Percentiles rank a stretch among this genome's conserved stretches.
phyloP scores from a whole-genome alignment of 2,888 invertebrate species.

The Anoplius nigerrimus region DNA sequence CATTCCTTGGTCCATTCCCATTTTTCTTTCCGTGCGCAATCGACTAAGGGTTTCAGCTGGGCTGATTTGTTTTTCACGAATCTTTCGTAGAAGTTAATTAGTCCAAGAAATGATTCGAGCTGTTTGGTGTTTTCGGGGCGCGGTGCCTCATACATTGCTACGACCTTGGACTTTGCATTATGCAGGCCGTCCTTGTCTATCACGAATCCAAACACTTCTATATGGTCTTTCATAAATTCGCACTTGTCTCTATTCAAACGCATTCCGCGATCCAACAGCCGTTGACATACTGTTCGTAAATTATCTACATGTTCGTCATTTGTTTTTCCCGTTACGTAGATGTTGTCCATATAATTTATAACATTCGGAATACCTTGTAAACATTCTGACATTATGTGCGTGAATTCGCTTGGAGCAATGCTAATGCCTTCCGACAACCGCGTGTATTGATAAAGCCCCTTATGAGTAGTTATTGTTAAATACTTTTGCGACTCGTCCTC shows the following conservation, averaged over 20 bases:
- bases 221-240: conserved; percentile 44
- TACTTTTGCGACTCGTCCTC: conserved; percentile 10
- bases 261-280: conserved; percentile 17
- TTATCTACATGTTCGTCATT: conserved; percentile 12
- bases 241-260: conserved; percentile 47
- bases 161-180: conserved; percentile 44
- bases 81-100: conserved; percentile 63
- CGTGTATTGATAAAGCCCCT: conserved; percentile 32
- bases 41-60: conserved; percentile 53
- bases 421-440: conserved; percentile 34
- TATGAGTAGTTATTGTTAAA: conserved; percentile 38
- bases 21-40: conserved; percentile 41
- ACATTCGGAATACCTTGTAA: conserved; percentile 4
- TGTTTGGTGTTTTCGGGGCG: conserved; percentile 43
- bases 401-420: conserved; percentile 33
- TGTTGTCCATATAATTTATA: conserved; percentile 24
- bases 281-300: conserved; percentile 15
- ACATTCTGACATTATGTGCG: conserved; percentile 28
- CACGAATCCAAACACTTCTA: conserved; percentile 54
- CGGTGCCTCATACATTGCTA: conserved; percentile 47
- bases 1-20: conserved; percentile 55
- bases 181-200: conserved; percentile 54
- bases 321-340: conserved; percentile 17
- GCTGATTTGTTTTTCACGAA: conserved; percentile 58
- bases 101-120: conserved; percentile 55